Percentiles rank a stretch among this genome's conserved stretches.
Conservation (phyloP, 2,113 vertebrate species). For the Syngnathus scovelli region DNA sequence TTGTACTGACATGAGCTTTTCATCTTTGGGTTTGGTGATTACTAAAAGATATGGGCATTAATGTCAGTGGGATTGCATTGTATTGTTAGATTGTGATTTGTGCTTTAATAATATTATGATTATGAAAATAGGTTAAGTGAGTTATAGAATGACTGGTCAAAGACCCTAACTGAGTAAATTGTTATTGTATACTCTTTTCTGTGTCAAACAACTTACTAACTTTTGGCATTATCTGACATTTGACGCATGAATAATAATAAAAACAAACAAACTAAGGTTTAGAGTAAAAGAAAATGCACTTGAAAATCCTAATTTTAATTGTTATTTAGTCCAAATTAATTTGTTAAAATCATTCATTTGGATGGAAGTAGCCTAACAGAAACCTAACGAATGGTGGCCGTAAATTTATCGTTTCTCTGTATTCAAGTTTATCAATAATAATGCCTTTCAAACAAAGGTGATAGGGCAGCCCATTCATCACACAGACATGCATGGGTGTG, state of each 20-base stretch:
- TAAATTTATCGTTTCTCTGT: conserved; percentile 7
- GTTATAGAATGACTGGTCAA: not conserved
- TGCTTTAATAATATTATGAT: not conserved
- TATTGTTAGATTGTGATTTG: conserved; percentile 5
- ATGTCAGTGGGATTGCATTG: conserved; percentile 7
- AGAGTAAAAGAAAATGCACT: not conserved
- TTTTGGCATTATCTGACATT: conserved; percentile 22
- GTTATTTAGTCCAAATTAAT: conserved; percentile 16
- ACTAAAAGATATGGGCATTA: conserved; percentile 6
- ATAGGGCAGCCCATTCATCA: conserved; percentile 70
- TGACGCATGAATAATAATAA: not conserved
- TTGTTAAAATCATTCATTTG: conserved; percentile 9
- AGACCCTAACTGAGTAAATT: not conserved
- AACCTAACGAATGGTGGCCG: not conserved
- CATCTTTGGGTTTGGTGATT: not conserved
- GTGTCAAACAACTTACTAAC: conserved; percentile 16
- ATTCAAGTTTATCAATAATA: conserved; percentile 31
- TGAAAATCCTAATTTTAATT: not conserved
- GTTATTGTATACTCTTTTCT: not conserved
- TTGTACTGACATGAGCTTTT: conserved; percentile 13
- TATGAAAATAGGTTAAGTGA: conserved; percentile 2
- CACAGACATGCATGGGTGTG: conserved; percentile 71
- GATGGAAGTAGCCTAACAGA: conserved; percentile 14
- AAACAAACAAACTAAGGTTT: not conserved
- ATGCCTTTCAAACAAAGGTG: conserved; percentile 52